Evolutionary conservation across 2,113 vertebrate species (phyloP), one percentile per base, ranked within the genome.

Genomic region (Cryptomyrus ogoouensis): DNA sequence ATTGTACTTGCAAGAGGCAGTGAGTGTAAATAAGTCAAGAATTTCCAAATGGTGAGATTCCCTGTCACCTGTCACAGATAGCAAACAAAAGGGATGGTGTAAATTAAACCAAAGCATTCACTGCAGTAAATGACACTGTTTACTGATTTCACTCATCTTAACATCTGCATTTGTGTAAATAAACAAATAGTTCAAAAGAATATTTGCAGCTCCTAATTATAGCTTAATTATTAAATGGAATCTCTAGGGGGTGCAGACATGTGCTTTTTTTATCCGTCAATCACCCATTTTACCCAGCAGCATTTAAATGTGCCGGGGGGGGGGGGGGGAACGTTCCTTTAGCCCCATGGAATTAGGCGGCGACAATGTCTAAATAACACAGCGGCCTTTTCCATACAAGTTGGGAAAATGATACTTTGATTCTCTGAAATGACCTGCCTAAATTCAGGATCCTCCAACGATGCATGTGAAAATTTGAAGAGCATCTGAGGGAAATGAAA

Each of bases 321-420:
- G 27, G 13, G 1, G 39, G 77, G 74, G 70, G 13, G 5, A 44
- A 17, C 0, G 19, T 39, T 17, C 77, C 24, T 13, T n/a, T 39
- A n/a, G 53, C 87, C 15, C 8, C 44, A 19, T 80, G 88, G 31
- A 89, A 80, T 52, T 83, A 77, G 24, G 46, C 3, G 83, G 15
- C 52, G 88, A 89, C 53, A 39, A 80, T 50, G 17, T 31, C 46
- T 89, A 27, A 52, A 52, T 52, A 50, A 42, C 31, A 52, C 5
- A 1, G 2, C 10, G n/a, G 58, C 42, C 35, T 44, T 58, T 21
- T 39, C 46, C 47, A 27, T 86, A 31, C n/a, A 86, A 46, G 47
- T 52, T 27, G n/a, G 12, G 47, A 50, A 52, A 92, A 88, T 90
- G 0, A 31, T n/a, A 80, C 56, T 83, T 74, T 90, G 84, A 49